phyloP scores from a whole-genome alignment of 2,797 vertebrate genomes.

The Phataginus tetradactyla region DNA sequence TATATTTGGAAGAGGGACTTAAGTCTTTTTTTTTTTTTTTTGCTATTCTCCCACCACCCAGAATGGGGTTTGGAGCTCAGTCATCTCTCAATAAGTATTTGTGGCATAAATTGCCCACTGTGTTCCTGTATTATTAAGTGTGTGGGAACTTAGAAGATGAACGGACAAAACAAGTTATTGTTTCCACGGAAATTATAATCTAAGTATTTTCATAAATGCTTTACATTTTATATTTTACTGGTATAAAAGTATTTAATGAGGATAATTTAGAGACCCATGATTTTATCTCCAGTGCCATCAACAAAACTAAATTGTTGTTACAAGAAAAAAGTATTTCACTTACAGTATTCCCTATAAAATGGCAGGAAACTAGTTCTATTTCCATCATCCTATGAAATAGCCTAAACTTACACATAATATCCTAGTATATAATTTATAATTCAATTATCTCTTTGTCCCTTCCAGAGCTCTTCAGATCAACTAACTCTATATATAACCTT shows the following conservation, averaged over 20 bases:
- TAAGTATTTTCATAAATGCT: background rate
- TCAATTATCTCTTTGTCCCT: background rate
- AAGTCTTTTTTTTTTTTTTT: too few species aligned
- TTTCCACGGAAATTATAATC: background rate
- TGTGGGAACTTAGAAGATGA: background rate
- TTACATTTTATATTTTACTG: background rate
- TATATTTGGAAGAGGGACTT: too few species aligned
- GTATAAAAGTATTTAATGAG: background rate
- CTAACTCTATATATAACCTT: background rate
- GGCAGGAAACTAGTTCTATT: slow-evolving; percentile 2
- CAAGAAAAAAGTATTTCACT: slow-evolving; percentile 33
- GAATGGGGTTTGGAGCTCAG: background rate
- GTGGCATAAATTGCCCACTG: background rate
- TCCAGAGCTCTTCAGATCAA: background rate
- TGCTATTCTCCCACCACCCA: background rate
- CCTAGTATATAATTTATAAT: background rate
- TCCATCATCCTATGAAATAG: slow-evolving; percentile 19
- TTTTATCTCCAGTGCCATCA: background rate
- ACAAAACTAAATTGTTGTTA: background rate
- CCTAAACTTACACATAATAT: background rate
- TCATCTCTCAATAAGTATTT: background rate
- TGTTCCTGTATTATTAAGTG: background rate
- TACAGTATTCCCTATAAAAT: slow-evolving; percentile 50
- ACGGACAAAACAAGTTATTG: background rate
- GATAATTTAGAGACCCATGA: background rate